Evolutionary conservation across 2,888 invertebrate species (phyloP), one percentile per base, ranked within the genome.

Genomic region (Hipparchia semele): DNA sequence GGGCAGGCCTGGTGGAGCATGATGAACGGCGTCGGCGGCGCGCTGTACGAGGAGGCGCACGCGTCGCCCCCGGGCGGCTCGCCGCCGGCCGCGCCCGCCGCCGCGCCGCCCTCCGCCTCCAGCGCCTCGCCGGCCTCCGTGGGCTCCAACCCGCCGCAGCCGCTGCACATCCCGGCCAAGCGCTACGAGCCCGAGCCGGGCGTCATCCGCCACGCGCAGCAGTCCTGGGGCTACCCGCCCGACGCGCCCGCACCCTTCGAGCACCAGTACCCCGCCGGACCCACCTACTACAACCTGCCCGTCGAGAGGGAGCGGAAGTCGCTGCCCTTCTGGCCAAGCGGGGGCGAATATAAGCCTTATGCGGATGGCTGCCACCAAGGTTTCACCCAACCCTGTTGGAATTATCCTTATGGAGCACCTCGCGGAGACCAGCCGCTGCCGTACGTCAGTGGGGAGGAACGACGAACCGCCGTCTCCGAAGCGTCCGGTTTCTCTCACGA

Each of bases 91-190:
- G 96, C 96, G 76, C 96, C 96, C 70, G 96, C 96, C 75, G 95
- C 95, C 79, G 96, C 96, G 78, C 95, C 95, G 79, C 88, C 95
- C 84, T 92, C 95, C 76, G 92, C 94, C 76, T 91, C 94, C 84
- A 91, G 91, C 92, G 92, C 91, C 85, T 91, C 95, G 86, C 95
- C 95, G 84, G 90, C 95, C 76, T 92, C 94, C 75, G 95, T 95
- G 69, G 94, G 96, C 86, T 96, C 96, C 86, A 95, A 96, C 90
- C 95, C 96, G 75, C 96, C 96, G 75, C 96, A 96, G 84, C 97
- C 97, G 77, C 95, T 98, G 78, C 98, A 98, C 94, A 98, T 98
- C 92, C 98, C 98, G 79, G 98, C 98, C 84, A 98, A 98, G 92
- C 95, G 98, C 80, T 96, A 94, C 86, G 94, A 94, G 79, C 94